Evolutionary conservation across 2,888 invertebrate species (phyloP), one percentile per base, ranked within the genome.

Genomic region (Pterostichus niger): DNA sequence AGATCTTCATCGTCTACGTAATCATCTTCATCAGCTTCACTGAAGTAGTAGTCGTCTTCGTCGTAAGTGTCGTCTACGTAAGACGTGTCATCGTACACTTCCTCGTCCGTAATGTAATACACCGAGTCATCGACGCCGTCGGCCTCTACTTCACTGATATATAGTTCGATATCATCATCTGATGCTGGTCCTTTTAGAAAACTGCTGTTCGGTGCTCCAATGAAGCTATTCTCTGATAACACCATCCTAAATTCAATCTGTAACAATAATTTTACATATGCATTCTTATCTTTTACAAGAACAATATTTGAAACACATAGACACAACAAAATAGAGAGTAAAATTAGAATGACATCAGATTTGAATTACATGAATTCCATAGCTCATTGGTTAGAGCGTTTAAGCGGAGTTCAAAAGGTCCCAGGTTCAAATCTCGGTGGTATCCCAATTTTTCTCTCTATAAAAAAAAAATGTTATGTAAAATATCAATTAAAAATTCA

Each of bases 1-100:
- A 84, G 13, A 24, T 82, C 83, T 4, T 83, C 56, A 13, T 84
- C 84, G 9, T 84, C 81, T 5, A 82, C 84, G 76, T 85, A 84
- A 46, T 84, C 85, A 61, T 84, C 84, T 40, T 82, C 82, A 31
- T 84, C 85, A 71, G 79, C 61, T 9, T 84, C 85, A 49, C 68
- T 79, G 44, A 71, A 52, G n/a, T 84, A 78, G 31, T 84, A 84
- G 13, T 75, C 81, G 17, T 76, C 77, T 13, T 83, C 82, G 44
- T 78, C 46, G 17, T 82, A 82, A 0, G 76, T 59, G 17, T 83
- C 84, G 44, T 79, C 68, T 6, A 68, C 79, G 52, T 64, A 79
- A 31, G 79, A 64, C 5, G 46, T 59, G 9, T 84, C 84, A 64
- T 85, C 85, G 31, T 84, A 83, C 33, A 84, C 68, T 79, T 80